These are phyloP conservation scores for Xiphophorus couchianus DNA, from an alignment of 2,113 vertebrate species.

Conservation along the genomic window DNA sequence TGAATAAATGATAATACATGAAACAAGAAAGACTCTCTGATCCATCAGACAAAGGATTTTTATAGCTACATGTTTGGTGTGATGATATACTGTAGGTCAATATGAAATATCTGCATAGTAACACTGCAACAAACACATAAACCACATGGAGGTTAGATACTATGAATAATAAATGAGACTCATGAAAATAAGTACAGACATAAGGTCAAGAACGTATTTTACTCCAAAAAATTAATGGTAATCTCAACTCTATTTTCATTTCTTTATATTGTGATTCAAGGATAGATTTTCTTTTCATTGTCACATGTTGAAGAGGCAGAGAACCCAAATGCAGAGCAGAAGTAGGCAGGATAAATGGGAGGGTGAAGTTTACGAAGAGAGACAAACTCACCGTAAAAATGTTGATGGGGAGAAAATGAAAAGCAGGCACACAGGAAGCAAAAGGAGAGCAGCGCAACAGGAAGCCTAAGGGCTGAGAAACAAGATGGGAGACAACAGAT, in stretches of 20 bases:
- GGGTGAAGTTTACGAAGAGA: background rate
- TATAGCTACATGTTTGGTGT: background rate
- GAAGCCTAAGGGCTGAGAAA: background rate
- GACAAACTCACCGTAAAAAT: background rate
- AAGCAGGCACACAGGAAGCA: background rate
- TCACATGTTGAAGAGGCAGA: background rate
- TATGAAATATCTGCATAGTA: background rate
- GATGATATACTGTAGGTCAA: background rate
- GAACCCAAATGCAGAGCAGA: background rate
- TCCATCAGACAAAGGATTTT: background rate
- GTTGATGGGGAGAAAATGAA: background rate
- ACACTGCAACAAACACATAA: background rate
- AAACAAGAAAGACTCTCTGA: conserved; percentile 1
- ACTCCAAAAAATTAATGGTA: no score
- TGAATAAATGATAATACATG: background rate
- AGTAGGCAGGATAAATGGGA: background rate
- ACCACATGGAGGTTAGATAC: background rate
- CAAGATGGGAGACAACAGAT: background rate
- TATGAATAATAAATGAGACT: background rate
- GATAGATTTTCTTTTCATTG: background rate
- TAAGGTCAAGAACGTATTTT: background rate
- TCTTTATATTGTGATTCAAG: no score
- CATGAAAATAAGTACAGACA: background rate
- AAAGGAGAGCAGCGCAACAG: background rate
- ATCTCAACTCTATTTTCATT: no score